Percentiles rank a stretch among this genome's conserved stretches.
phyloP scores from a whole-genome alignment of 2,888 invertebrate genomes.

The Drosophila infuscata region DNA sequence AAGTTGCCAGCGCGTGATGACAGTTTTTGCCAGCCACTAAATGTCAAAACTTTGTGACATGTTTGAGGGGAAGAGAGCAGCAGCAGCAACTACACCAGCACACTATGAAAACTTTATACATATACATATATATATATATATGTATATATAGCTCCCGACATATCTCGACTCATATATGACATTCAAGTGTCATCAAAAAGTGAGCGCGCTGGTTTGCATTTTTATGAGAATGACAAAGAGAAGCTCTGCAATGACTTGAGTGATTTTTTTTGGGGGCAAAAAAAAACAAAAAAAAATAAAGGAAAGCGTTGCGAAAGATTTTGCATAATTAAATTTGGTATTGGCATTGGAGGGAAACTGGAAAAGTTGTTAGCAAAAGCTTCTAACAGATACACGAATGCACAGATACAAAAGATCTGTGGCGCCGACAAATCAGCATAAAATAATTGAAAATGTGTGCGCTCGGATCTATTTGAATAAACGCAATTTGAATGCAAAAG shows the following conservation, averaged over 20 bases:
- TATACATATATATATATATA: neutral
- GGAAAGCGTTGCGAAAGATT: slow-evolving; percentile 55
- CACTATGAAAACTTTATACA: slow-evolving; percentile 10
- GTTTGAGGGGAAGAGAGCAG: slow-evolving; percentile 38
- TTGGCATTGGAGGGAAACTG: slow-evolving; percentile 24
- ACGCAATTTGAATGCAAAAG: slow-evolving; percentile 79
- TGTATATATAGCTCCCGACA: slow-evolving; percentile 35
- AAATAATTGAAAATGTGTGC: slow-evolving; percentile 78
- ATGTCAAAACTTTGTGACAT: slow-evolving; percentile 78
- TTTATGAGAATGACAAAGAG: slow-evolving; percentile 75
- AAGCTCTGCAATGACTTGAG: slow-evolving; percentile 67
- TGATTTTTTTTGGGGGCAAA: slow-evolving; percentile 54
- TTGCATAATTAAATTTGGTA: slow-evolving; percentile 75
- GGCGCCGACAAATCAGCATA: slow-evolving; percentile 72
- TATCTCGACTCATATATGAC: slow-evolving; percentile 71
- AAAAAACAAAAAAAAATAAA: slow-evolving; percentile 35
- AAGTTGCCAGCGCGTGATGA: slow-evolving; percentile 68
- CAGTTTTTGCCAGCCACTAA: slow-evolving; percentile 81
- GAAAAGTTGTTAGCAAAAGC: slow-evolving; percentile 46
- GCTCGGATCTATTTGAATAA: slow-evolving; percentile 74
- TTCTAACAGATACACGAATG: slow-evolving; percentile 59
- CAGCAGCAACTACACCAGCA: slow-evolving; percentile 28
- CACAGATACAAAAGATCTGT: slow-evolving; percentile 70
- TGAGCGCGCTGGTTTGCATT: slow-evolving; percentile 71
- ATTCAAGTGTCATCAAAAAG: slow-evolving; percentile 78